Conservation (phyloP, 2,113 vertebrate species). For the Girardinichthys multiradiatus region DNA sequence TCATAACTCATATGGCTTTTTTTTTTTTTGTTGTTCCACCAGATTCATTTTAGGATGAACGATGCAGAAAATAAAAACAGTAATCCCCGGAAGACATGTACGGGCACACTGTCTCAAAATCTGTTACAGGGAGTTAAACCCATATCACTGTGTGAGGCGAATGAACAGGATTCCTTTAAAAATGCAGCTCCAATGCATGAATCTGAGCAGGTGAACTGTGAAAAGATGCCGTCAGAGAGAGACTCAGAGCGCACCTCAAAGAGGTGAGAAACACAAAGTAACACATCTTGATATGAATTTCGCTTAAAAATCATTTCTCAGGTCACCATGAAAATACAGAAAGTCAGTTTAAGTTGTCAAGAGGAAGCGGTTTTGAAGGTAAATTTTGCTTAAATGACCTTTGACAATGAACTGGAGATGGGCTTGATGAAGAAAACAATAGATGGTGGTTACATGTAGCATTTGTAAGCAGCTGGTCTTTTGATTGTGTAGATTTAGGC, state of each 20-base stretch:
- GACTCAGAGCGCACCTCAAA: constrained; percentile 57
- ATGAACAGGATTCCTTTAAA: constrained; percentile 71
- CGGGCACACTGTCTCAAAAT: constrained; percentile 71
- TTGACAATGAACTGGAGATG: constrained; percentile 28
- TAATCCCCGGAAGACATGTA: constrained; percentile 74
- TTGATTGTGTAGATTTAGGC: constrained; percentile 76
- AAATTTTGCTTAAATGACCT: constrained; percentile 47
- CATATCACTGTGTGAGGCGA: constrained; percentile 68
- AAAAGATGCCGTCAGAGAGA: constrained; percentile 67
- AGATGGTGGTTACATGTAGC: constrained; percentile 64
- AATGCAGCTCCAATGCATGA: constrained; percentile 67
- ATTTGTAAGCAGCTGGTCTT: constrained; percentile 72
- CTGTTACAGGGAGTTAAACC: constrained; percentile 73
- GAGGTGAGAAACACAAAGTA: constrained; percentile 49
- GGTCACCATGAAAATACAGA: constrained; percentile 26
- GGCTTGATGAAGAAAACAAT: constrained; percentile 55
- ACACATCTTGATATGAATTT: constrained; percentile 63
- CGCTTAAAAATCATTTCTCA: constrained; percentile 34
- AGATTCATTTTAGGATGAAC: constrained; percentile 72
- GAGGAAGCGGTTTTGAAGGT: constrained; percentile 37
- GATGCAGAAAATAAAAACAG: constrained; percentile 71
- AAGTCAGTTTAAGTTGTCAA: constrained; percentile 39
- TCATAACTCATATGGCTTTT: constrained; percentile 72
- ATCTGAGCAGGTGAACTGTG: constrained; percentile 75
- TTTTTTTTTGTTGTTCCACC: not conserved